A percentile compares a stretch with the other conserved stretches of the same genome.
Evolutionary conservation across 2,797 vertebrate species (phyloP).

Genomic region (Danio tinwini): DNA sequence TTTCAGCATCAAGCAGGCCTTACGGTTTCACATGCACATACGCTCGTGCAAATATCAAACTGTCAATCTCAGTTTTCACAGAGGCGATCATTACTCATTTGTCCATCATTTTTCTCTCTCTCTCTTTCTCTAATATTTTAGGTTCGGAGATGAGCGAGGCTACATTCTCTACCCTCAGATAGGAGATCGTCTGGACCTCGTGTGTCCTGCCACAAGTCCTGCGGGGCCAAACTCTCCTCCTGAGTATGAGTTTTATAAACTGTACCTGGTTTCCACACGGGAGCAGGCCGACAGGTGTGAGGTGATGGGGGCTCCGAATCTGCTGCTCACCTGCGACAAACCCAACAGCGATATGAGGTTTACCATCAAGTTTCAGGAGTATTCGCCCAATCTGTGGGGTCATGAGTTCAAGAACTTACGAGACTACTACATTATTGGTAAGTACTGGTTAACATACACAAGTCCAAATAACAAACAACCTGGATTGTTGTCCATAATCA

Average conservation of each 20-base stretch:
- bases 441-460: conserved; percentile 47
- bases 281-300: conserved; percentile 89
- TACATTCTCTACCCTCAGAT: conserved; percentile 88
- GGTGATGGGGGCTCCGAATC: conserved; percentile 83
- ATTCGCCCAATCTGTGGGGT: conserved; percentile 93
- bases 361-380: conserved; percentile 97
- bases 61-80: conserved; percentile 62
- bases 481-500: too few species aligned
- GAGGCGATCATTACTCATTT: conserved; percentile 46
- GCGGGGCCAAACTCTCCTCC: conserved; percentile 77
- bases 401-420: conserved; percentile 90
- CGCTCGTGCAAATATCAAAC: conserved; percentile 59
- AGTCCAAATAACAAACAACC: too few species aligned
- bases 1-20: conserved; percentile 55
- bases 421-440: conserved; percentile 94
- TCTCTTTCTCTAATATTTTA: conserved; percentile 26
- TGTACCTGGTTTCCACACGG: conserved; percentile 86
- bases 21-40: conserved; percentile 42
- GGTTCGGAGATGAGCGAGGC: conserved; percentile 58
- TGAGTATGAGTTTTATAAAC: conserved; percentile 91
- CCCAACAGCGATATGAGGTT: conserved; percentile 89
- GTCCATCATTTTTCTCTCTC: conserved; percentile 16
- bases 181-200: conserved; percentile 90
- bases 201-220: conserved; percentile 84
- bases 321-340: conserved; percentile 92